Percentiles rank a stretch among this genome's conserved stretches.
phyloP scores from a whole-genome alignment of 2,797 vertebrate genomes.

The Rhinogobio ventralis region DNA sequence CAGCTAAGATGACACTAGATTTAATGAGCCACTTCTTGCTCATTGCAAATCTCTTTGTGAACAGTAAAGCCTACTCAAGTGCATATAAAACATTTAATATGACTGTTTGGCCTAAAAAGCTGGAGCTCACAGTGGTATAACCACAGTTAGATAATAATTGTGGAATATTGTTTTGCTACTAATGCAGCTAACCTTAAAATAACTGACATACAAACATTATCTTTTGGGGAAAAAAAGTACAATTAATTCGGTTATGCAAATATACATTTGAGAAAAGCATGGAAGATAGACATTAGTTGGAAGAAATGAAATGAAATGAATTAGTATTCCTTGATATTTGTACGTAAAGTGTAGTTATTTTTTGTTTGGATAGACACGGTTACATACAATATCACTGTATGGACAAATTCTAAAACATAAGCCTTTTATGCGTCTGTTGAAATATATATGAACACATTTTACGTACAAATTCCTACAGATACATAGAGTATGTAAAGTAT shows the following conservation, averaged over 20 bases:
- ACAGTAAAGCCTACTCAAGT: constrained; percentile 39
- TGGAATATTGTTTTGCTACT: neutral
- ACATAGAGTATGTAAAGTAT: constrained; percentile 17
- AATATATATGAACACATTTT: constrained; percentile 27
- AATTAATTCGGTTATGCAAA: neutral
- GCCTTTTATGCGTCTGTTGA: constrained; percentile 18
- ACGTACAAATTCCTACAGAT: constrained; percentile 31
- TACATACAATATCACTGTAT: neutral
- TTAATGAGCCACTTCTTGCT: constrained; percentile 33
- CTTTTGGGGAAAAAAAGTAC: neutral
- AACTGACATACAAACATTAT: neutral
- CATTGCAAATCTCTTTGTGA: constrained; percentile 16
- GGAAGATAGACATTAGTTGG: neutral
- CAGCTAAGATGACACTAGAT: constrained; percentile 47
- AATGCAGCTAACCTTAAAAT: neutral
- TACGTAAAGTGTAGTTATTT: neutral
- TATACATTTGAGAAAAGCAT: constrained; percentile 24
- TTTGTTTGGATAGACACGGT: neutral
- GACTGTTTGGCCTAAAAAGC: constrained; percentile 27
- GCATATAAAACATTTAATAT: constrained; percentile 2
- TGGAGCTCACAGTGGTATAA: constrained; percentile 31
- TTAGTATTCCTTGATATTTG: neutral
- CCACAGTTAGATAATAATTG: neutral
- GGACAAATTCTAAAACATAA: neutral
- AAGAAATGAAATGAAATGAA: too few relatives aligned